Base-by-base conservation (phyloP, 2,888 invertebrate species). In the Cephonodes hylas region DNA sequence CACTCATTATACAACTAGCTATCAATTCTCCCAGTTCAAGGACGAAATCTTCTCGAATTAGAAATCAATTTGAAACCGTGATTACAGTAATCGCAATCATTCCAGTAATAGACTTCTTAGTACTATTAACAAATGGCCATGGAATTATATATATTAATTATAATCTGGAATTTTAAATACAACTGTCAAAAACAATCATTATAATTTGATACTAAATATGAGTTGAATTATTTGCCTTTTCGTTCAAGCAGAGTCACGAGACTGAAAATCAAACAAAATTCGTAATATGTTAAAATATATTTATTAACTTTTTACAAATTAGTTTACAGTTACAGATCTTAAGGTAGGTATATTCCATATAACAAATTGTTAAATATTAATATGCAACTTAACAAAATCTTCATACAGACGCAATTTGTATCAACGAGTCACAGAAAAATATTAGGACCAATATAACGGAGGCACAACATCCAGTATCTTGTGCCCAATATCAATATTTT, bases 261-360 rank as follows among this genome's bases (percentile, higher is more conserved):
- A n/a, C n/a, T 70, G 59, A 38, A 13, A 44, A 27, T 48, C 7
- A 31, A 53, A 27, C 10, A 53, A 27, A n/a, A 53, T 18, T 3
- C 10, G 3, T 18, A 60, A 60, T 46, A 38, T 85, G 88, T 89
- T 89, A 88, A 88, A 88, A 86, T 88, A 85, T 82, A 83, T 86
- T 89, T 88, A 88, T 87, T 86, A 79, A 80, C 82, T 85, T 86
- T 88, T 85, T 89, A 88, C 88, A 89, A 84, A 53, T 53, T 53
- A 53, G 53, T 53, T 53, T 53, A 53, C 53, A 53, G 27, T 53
- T 53, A 85, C 84, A 82, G 84, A 79, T 83, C 83, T 78, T 77
- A 77, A 77, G 71, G 70, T 78, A 81, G 82, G 79, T 84, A n/a
- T n/a, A 81, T 80, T 81, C 80, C 72, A 80, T 76, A 78, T 77